Evolutionary conservation across 2,888 invertebrate species (phyloP), one percentile per base, ranked within the genome.

Genomic region (Drosophila fulvimacula): DNA sequence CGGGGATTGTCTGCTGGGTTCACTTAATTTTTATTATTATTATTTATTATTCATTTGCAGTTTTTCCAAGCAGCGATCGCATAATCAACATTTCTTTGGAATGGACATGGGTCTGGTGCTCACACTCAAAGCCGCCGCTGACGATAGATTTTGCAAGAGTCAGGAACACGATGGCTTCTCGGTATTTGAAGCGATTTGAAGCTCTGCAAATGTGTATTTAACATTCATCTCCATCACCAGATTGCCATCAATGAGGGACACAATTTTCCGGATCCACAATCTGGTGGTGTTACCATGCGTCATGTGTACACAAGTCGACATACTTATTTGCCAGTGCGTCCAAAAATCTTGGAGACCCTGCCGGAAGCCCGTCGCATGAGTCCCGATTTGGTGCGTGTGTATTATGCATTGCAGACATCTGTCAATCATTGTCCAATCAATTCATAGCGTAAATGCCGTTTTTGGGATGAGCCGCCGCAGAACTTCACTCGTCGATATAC

Each of bases 101-200:
- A 94, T 94, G 0, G 41, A 81, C 0, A 42, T 84, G 57, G 95
- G 95, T 0, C 89, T 95, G 3, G 90, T 89, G 1, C 87, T 95
- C 0, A 76, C 94, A 0, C 53, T 95, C 6, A 93, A 94, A 52
- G 93, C 94, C 0, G 82, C 93, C 67, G 51, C 93, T 0, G 92
- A 94, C 0, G 95, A 95, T 89, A 94, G 94, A 74, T 93, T 93
- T 30, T 94, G 93, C 72, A 92, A 93, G 0, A 70, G 93, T 0
- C 84, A 92, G n/a, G 90, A 92, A 19, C 88, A 92, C 5, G 73
- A 84, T 1, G 95, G 95, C 1, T 93, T 94, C 88, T 93, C 94
- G 82, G 95, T 94, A 91, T 30, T n/a, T 17, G 3, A 3, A 27
- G 9, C 7, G 21, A 13, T 21, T 21, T 42, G 13, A 5, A 27